Base-by-base conservation (phyloP, 2,888 invertebrate species). In the Hemaris fuciformis region DNA sequence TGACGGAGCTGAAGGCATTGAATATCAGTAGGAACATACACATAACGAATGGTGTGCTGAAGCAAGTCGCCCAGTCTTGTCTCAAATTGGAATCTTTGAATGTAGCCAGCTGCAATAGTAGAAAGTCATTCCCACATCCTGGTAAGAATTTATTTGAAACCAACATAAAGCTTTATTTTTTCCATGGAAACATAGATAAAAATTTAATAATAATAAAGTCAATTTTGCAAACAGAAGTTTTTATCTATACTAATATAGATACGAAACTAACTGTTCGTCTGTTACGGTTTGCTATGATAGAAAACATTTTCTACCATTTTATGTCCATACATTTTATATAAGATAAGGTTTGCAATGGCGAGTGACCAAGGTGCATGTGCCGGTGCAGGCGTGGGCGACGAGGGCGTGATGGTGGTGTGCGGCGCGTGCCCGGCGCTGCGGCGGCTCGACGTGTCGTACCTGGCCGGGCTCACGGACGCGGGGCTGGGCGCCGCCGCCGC, bases 1-100 rank as follows among this genome's bases (percentile, higher is more conserved):
- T 94, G 13, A 81, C 81, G 0, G 88, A 93, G 68, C 76, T 94
- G 64, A 91, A 88, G 71, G 71, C 70, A 0, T 70, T 94, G 53
- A 89, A 91, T 68, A 66, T 94, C 46, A 86, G 85, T 68, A 80
- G 83, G 59, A 94, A 93, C 64, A 75, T 83, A 4, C 83, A 86
- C 60, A 89, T 95, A 20, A 91, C 88, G 0, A 93, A 95, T 71
- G 79, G 85, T 0, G 90, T 94, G 22, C 62, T 95, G 64, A 87
- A 89, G 68, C 85, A 83, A 56, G 74, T 95, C 5, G 89, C 93
- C 0, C 84, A 86, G 64, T 79, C 84, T 15, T 94, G 94, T 67
- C 72, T 78, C 5, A 84, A 91, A 46, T 68, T 94, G 41, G 80
- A 85, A 66, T 78, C 80, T 0, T 74, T 94, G 56, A 91, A 93